Conservation (phyloP, 2,113 vertebrate species). For the Ageneiosus marmoratus region DNA sequence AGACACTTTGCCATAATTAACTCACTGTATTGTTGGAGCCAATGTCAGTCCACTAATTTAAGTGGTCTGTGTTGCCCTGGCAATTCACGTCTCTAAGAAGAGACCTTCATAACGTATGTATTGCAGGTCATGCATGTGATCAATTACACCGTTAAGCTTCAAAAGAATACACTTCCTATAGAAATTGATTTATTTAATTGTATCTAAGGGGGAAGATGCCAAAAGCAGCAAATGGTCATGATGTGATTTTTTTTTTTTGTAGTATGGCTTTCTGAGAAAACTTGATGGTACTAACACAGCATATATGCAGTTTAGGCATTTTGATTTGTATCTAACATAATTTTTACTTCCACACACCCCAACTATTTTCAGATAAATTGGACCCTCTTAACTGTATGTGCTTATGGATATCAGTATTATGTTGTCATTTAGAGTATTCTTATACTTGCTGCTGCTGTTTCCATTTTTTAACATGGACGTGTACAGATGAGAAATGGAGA, state of each 20-base stretch:
- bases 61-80: constrained; percentile 27
- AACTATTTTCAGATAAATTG: background rate
- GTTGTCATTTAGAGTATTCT: background rate
- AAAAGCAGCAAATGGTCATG: background rate
- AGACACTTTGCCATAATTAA: constrained; percentile 32
- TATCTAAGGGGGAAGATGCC: background rate
- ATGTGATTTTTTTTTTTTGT: background rate
- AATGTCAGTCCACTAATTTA: constrained; percentile 15
- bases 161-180: constrained; percentile 20
- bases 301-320: background rate
- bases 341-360: background rate
- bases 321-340: background rate
- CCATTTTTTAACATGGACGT: background rate
- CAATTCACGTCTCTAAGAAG: constrained; percentile 33
- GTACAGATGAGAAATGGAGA: background rate
- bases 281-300: background rate
- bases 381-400: background rate
- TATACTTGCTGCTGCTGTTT: background rate
- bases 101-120: background rate
- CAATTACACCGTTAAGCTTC: constrained; percentile 33
- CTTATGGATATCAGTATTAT: background rate
- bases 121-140: constrained; percentile 28
- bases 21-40: constrained; percentile 23
- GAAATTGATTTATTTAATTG: constrained; percentile 25
- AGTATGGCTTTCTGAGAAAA: background rate